Percentiles rank a stretch among this genome's conserved stretches.
Evolutionary conservation across 1,140 invertebrate species (phyloP).

Genomic region (Panagrolaimus sp.): DNA sequence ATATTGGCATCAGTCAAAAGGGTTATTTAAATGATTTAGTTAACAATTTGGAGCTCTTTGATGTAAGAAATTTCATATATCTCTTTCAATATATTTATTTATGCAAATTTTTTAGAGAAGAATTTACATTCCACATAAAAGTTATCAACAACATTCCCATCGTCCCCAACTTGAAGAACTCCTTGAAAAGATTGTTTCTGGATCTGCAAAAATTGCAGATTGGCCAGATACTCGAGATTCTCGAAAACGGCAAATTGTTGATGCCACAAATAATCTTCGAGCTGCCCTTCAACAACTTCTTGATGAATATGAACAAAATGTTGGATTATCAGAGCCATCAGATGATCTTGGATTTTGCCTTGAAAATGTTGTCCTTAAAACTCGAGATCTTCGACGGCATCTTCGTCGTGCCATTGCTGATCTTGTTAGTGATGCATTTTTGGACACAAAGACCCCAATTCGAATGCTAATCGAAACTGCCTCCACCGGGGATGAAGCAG

Average conservation of each 20-base stretch:
- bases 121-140: not conserved
- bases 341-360: slow-evolving; percentile 84
- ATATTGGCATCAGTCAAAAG: slow-evolving; percentile 32
- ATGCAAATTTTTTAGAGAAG: not conserved
- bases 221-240: slow-evolving; percentile 72
- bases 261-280: slow-evolving; percentile 95
- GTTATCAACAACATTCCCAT: slow-evolving; percentile 72
- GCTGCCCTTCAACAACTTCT: slow-evolving; percentile 90
- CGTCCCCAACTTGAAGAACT: slow-evolving; percentile 89
- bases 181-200: slow-evolving; percentile 92
- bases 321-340: slow-evolving; percentile 69
- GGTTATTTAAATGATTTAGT: slow-evolving; percentile 69
- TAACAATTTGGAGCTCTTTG: slow-evolving; percentile 74
- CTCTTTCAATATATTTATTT: slow-evolving; percentile 56
- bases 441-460: slow-evolving; percentile 88
- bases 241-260: slow-evolving; percentile 86
- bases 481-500: slow-evolving; percentile 74
- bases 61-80: slow-evolving; percentile 94
- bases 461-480: slow-evolving; percentile 91
- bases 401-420: slow-evolving; percentile 95
- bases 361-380: slow-evolving; percentile 93
- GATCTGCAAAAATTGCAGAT: slow-evolving; percentile 93
- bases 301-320: slow-evolving; percentile 52
- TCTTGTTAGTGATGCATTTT: slow-evolving; percentile 94
- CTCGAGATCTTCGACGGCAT: slow-evolving; percentile 82